Base-by-base conservation (phyloP, 2,113 vertebrate genomes). In the Lamprotornis superbus region DNA sequence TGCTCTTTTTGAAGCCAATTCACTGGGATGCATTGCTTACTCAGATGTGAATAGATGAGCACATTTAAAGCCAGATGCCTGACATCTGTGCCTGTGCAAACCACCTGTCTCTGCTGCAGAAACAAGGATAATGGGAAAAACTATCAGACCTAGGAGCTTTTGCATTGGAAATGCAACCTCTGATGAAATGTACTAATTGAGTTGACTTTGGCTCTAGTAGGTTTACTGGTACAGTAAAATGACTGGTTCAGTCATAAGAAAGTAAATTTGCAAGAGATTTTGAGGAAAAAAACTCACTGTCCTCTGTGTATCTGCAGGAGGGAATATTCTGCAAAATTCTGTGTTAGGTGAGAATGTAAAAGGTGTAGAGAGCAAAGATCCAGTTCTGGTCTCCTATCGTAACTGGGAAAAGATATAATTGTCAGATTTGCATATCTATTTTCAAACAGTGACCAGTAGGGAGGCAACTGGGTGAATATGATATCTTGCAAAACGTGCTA, bases 41-140 rank as follows among this genome's bases (percentile, higher is more conserved):
- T 97, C n/a, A 37, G 33, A 80, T 60, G 39, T 73, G 53, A 94
- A 79, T n/a, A 90, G 70, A 89, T 22, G 21, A 93, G 23, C 82
- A 74, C n/a, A 68, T 93, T 92, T 77, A 83, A 74, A 93, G 70
- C 87, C 90, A 94, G 90, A 91, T 90, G 74, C 57, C 87, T 85
- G 84, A 64, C 82, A 93, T 68, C 87, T 87, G 94, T 93, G 82
- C 39, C 86, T 81, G 50, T 37, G 52, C 47, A 63, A 64, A 86
- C 76, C 86, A 92, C 91, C 89, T 91, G 71, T 59, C n/a, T 60
- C 60, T 75, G 68, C 56, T 74, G 56, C 42, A 76, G 33, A 68
- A 85, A 79, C 25, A 93, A 64, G 33, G 44, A 40, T 52, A 89
- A 83, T 0, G 2, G 68, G 37, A 27, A 91, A 90, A 85, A 37